A percentile compares a stretch with the other conserved stretches of the same genome.
Conservation (phyloP, 2,888 invertebrate genomes). For the Steinernema carpocapsae region DNA sequence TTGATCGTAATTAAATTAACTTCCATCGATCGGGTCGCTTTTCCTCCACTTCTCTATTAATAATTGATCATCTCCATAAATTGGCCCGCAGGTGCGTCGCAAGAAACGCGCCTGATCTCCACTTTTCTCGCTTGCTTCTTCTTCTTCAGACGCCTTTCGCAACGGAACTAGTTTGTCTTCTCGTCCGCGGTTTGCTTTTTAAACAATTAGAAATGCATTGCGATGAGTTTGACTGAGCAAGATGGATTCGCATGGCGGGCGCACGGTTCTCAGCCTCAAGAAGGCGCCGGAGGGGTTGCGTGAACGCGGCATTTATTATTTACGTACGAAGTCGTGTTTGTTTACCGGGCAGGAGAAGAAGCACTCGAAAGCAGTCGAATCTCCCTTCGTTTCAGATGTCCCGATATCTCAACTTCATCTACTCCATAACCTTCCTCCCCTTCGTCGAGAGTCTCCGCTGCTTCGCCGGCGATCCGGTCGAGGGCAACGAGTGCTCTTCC, state of each 20-base stretch:
- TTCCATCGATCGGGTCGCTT: conserved; percentile 25
- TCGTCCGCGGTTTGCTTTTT: neutral
- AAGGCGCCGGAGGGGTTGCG: conserved; percentile 10
- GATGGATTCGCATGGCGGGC: conserved; percentile 12
- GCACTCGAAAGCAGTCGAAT: conserved; percentile 3
- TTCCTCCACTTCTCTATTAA: conserved; percentile 21
- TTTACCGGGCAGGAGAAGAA: conserved; percentile 1
- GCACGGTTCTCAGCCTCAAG: neutral
- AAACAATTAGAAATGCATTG: conserved; percentile 29
- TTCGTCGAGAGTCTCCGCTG: conserved; percentile 38
- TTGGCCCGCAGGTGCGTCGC: conserved; percentile 30
- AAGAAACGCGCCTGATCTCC: conserved; percentile 7
- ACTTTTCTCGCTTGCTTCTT: neutral
- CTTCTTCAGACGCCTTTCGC: neutral
- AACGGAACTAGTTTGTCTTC: conserved; percentile 1
- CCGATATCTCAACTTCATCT: conserved; percentile 30
- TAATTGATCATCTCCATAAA: conserved; percentile 34
- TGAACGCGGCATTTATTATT: conserved; percentile 33
- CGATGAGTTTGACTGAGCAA: conserved; percentile 11
- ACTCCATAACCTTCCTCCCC: conserved; percentile 29
- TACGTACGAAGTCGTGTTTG: conserved; percentile 23
- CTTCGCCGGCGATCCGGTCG: conserved; percentile 44
- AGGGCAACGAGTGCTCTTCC: conserved; percentile 45
- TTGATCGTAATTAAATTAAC: conserved; percentile 27
- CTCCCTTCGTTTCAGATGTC: conserved; percentile 23